Percentiles rank a stretch among this genome's conserved stretches.
Conservation (phyloP, 2,113 vertebrate species). For the Scatophagus argus region DNA sequence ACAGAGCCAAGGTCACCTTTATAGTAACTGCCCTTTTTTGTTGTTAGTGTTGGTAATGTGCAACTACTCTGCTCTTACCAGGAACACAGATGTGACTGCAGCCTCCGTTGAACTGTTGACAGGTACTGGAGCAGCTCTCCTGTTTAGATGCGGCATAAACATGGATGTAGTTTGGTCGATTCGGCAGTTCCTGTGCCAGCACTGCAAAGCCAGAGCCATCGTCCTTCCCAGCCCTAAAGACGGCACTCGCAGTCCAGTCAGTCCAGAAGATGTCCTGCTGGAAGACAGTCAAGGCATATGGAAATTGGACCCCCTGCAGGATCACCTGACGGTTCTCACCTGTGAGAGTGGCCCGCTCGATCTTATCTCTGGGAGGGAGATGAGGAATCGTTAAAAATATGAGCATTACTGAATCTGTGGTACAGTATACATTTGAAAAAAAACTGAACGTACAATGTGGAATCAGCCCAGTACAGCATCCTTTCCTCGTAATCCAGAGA, state of each 20-base stretch:
- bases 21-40: not conserved
- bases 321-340: constrained; percentile 89
- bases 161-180: constrained; percentile 88
- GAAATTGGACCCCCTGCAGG: constrained; percentile 84
- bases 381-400: not conserved
- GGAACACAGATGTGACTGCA: constrained; percentile 94
- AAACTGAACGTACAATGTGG: constrained; percentile 71
- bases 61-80: constrained; percentile 80
- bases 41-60: not conserved
- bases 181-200: constrained; percentile 83
- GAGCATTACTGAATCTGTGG: not conserved
- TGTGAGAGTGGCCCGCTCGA: constrained; percentile 88
- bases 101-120: constrained; percentile 93
- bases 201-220: constrained; percentile 89
- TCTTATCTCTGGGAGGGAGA: constrained; percentile 85
- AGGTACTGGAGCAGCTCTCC: constrained; percentile 90
- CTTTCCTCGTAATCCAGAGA: constrained; percentile 81
- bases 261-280: constrained; percentile 96
- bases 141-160: constrained; percentile 85
- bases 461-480: constrained; percentile 84
- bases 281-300: constrained; percentile 89
- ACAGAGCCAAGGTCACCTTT: not conserved
- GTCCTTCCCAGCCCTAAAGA: constrained; percentile 92
- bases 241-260: constrained; percentile 85
- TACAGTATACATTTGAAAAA: not conserved